phyloP scores from a whole-genome alignment of 2,797 vertebrate genomes.

The Ispidina lecontei region DNA sequence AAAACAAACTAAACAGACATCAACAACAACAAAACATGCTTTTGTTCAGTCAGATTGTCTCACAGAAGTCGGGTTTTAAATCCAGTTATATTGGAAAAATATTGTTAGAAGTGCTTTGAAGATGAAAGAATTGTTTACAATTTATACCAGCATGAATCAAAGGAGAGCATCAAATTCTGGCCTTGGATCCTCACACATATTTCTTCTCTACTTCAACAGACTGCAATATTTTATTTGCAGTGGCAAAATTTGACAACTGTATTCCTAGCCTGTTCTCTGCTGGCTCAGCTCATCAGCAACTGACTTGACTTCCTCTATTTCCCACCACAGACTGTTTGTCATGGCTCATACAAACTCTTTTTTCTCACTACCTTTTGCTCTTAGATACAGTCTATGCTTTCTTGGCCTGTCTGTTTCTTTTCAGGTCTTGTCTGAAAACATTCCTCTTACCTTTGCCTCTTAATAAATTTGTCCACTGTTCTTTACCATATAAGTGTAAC shows the following conservation, averaged over 20 bases:
- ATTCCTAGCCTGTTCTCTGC: neutral
- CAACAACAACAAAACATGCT: neutral
- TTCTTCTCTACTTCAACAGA: neutral
- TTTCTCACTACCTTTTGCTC: neutral
- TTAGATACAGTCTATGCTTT: neutral
- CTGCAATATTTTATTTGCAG: neutral
- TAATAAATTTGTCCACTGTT: conserved; percentile 35
- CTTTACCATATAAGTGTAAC: conserved; percentile 14
- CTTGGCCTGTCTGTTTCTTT: conserved; percentile 3
- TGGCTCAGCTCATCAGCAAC: neutral
- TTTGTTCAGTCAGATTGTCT: neutral
- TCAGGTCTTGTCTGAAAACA: neutral
- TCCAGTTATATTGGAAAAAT: neutral
- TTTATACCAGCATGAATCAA: neutral
- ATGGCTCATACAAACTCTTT: neutral
- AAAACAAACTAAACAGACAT: neutral
- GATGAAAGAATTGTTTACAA: neutral
- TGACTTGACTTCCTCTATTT: neutral
- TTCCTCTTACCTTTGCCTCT: conserved; percentile 10
- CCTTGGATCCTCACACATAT: neutral
- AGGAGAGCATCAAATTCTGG: neutral
- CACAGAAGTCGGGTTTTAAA: neutral
- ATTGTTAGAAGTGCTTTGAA: neutral
- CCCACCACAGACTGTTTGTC: neutral
- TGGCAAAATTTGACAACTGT: neutral